Evolutionary conservation across 2,797 vertebrate species (phyloP).

Genomic region (Esox lucius): DNA sequence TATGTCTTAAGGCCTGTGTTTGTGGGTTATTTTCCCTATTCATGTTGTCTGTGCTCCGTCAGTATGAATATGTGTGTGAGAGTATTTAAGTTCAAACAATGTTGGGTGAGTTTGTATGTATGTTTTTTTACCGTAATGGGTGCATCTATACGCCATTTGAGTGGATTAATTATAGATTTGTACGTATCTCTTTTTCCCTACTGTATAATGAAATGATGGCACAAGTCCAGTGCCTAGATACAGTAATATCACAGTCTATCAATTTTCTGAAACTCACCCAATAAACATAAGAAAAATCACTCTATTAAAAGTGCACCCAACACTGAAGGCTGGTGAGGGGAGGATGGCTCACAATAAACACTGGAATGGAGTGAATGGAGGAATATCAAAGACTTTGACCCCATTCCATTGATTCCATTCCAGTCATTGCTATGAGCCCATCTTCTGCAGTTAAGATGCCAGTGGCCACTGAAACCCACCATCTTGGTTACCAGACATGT

Average conservation of each 20-base stretch:
- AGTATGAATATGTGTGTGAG: slow-evolving; percentile 7
- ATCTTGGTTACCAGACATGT: background rate
- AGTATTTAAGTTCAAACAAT: background rate
- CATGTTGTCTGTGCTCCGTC: background rate
- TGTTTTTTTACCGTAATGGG: background rate
- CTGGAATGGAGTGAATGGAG: no score
- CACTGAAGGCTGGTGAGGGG: no score
- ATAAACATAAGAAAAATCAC: background rate
- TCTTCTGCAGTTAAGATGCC: background rate
- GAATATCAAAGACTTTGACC: no score
- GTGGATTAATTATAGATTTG: background rate
- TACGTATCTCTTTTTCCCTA: background rate
- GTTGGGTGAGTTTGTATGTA: slow-evolving; percentile 2
- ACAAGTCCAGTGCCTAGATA: background rate
- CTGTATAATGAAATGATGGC: background rate
- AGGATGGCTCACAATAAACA: no score
- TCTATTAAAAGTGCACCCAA: background rate
- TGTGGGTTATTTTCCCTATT: background rate
- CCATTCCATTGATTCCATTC: no score
- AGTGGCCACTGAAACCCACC: no score
- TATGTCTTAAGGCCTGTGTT: background rate
- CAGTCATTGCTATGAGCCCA: background rate
- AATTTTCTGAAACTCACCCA: background rate
- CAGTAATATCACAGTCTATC: background rate
- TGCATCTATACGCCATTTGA: background rate